Percentiles rank a stretch among this genome's conserved stretches.
Evolutionary conservation across 1,140 invertebrate species (phyloP).

Genomic region (Scaptodrosophila lebanonensis): DNA sequence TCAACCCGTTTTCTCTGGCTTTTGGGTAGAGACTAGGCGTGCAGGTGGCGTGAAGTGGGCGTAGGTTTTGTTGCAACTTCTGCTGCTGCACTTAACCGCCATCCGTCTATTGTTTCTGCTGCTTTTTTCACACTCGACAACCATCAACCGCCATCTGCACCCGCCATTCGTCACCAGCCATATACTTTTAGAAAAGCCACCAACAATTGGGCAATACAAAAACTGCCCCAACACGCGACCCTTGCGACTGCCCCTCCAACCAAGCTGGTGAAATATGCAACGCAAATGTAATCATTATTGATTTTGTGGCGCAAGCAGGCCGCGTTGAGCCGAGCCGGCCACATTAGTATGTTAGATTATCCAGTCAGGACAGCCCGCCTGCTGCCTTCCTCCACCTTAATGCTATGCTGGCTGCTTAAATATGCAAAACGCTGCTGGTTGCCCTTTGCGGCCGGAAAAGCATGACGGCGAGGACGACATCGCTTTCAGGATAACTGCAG

Average conservation of each 20-base stretch:
- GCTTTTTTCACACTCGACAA: slow-evolving; percentile 55
- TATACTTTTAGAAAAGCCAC: slow-evolving; percentile 62
- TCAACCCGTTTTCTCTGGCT: slow-evolving; percentile 58
- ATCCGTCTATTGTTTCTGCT: slow-evolving; percentile 60
- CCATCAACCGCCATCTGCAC: background rate
- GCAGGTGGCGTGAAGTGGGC: slow-evolving; percentile 36
- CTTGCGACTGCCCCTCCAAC: background rate
- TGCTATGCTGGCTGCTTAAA: slow-evolving; percentile 55
- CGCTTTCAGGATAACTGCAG: slow-evolving; percentile 36
- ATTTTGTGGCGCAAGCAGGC: slow-evolving; percentile 52
- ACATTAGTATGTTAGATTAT: slow-evolving; percentile 71
- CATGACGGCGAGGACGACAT: slow-evolving; percentile 10
- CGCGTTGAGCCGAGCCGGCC: slow-evolving; percentile 21
- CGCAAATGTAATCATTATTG: slow-evolving; percentile 74
- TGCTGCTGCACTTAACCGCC: slow-evolving; percentile 64
- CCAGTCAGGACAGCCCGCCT: slow-evolving; percentile 39
- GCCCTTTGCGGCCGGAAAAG: slow-evolving; percentile 53
- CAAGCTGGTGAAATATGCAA: slow-evolving; percentile 68
- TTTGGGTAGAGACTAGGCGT: background rate
- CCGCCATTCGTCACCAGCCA: slow-evolving; percentile 12
- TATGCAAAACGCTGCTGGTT: slow-evolving; percentile 63
- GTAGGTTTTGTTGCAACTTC: slow-evolving; percentile 49
- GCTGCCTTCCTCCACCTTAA: slow-evolving; percentile 4
- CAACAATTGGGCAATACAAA: slow-evolving; percentile 45
- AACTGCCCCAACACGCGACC: slow-evolving; percentile 8